Base-by-base conservation (phyloP, 64 coral and sea anemone species). In the Exaiptasia diaphana region DNA sequence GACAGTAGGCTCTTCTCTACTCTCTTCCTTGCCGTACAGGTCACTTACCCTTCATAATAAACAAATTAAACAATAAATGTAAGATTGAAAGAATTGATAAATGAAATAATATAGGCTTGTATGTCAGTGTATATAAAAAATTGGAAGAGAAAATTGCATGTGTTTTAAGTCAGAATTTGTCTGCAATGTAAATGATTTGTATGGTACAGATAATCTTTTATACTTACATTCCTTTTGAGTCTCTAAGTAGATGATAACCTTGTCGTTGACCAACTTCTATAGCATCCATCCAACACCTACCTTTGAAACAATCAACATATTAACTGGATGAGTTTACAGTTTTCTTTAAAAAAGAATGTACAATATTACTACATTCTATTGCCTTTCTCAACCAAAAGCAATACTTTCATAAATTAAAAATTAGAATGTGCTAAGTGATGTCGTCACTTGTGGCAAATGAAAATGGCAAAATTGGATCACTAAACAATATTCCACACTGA, bases 161-260 rank as follows among this genome's bases (percentile, higher is more conserved):
- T n/a, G n/a, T n/a, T n/a, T n/a, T n/a, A n/a, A n/a, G n/a, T n/a
- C n/a, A n/a, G n/a, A n/a, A n/a, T n/a, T n/a, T n/a, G n/a, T n/a
- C n/a, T n/a, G n/a, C n/a, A n/a, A n/a, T n/a, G n/a, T n/a, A n/a
- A n/a, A n/a, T n/a, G n/a, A n/a, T n/a, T n/a, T n/a, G n/a, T n/a
- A n/a, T n/a, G n/a, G n/a, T n/a, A n/a, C n/a, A n/a, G n/a, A n/a
- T n/a, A n/a, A n/a, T n/a, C n/a, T 13, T 5, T 46, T 17, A 38
- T 43, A 88, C 95, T 71, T 74, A 99, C 95, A 99, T 99, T 88
- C 95, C 95, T 68, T 99, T 99, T 63, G 73, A 89, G 52, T 99
- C 95, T 76, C 90, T 81, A 28, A 88, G 90, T 60, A 93, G 74
- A 53, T 80, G 82, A 36, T 99, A 93, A 29, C 89, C 95, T 23